Percentiles rank a stretch among this genome's conserved stretches.
phyloP scores from a whole-genome alignment of 2,113 vertebrate species.

The Colossoma macropomum region DNA sequence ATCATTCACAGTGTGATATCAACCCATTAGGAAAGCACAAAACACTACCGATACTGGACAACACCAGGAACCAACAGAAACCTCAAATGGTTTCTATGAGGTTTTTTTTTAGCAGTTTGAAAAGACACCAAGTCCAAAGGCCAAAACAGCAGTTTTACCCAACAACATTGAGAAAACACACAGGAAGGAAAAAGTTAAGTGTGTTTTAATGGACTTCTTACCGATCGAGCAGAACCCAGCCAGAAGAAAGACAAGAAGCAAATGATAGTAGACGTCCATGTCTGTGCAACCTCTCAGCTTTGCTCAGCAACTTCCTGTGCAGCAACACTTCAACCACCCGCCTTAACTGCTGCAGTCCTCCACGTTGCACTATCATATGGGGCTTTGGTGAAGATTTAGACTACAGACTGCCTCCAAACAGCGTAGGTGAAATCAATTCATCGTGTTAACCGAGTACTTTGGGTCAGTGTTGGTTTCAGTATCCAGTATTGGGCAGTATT shows the following conservation, averaged over 20 bases:
- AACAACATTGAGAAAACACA: neutral
- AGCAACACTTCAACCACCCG: constrained; percentile 60
- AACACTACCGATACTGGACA: no score
- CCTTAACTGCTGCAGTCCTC: constrained; percentile 19
- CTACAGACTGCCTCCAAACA: no score
- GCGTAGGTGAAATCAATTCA: neutral
- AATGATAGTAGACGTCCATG: constrained; percentile 50
- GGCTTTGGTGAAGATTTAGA: neutral
- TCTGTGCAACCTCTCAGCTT: constrained; percentile 28
- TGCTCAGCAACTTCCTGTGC: constrained; percentile 56
- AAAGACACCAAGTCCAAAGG: neutral
- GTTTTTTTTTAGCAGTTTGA: no score
- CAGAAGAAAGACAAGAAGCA: constrained; percentile 43
- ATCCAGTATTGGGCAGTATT: neutral
- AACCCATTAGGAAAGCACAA: no score
- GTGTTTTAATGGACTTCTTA: constrained; percentile 43
- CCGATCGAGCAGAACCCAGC: constrained; percentile 46
- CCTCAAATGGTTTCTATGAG: no score
- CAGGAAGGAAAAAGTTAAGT: neutral
- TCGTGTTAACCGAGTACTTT: neutral
- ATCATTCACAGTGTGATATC: no score
- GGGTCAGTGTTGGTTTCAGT: neutral
- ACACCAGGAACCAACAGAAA: no score
- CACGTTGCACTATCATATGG: constrained; percentile 9
- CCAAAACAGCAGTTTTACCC: neutral